Conservation (phyloP, 2,888 invertebrate genomes). For the Pyralis farinalis region DNA sequence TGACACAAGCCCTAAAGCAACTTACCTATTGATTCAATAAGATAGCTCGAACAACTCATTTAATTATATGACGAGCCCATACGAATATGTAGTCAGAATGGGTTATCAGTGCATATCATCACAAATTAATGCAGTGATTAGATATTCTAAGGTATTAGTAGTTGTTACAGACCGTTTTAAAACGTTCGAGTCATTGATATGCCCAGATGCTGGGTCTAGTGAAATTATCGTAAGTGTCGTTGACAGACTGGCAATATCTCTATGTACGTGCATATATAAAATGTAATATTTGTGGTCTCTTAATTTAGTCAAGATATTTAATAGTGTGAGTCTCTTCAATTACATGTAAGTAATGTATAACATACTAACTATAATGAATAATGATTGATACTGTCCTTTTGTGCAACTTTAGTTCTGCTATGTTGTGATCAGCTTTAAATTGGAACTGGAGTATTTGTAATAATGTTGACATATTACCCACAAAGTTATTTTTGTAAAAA, state of each 20-base stretch:
- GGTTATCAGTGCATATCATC: conserved; percentile 81
- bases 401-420: conserved; percentile 76
- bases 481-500: conserved; percentile 76
- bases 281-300: conserved; percentile 77
- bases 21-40: conserved; percentile 54
- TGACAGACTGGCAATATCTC: conserved; percentile 80
- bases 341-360: conserved; percentile 69
- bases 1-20: conserved; percentile 51
- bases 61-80: conserved; percentile 56
- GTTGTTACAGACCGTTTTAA: conserved; percentile 76
- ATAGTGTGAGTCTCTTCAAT: conserved; percentile 77
- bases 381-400: conserved; percentile 69
- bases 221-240: conserved; percentile 77
- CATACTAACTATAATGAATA: conserved; percentile 65
- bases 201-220: conserved; percentile 77
- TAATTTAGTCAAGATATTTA: conserved; percentile 80
- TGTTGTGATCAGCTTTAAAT: conserved; percentile 78
- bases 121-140: conserved; percentile 79
- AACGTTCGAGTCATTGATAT: conserved; percentile 70
- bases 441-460: conserved; percentile 71
- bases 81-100: conserved; percentile 58
- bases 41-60: conserved; percentile 60
- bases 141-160: conserved; percentile 79
- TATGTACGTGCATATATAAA: conserved; percentile 76
- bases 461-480: conserved; percentile 64